Percentiles rank a stretch among this genome's conserved stretches.
Evolutionary conservation across 2,888 invertebrate genomes (phyloP).

Genomic region (Epirrita christyi): DNA sequence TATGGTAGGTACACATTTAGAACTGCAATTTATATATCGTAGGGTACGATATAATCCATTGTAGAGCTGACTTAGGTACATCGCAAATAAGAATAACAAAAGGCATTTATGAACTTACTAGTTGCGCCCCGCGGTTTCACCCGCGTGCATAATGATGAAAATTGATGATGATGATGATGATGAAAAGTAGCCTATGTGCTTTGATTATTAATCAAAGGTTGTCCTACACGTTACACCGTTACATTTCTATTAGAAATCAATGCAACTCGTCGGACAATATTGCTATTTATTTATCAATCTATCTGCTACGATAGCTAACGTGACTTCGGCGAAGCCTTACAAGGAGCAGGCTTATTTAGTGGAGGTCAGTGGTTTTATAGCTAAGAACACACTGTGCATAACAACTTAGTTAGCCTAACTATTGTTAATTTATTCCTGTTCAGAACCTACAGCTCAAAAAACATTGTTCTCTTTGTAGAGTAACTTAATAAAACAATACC

Average conservation of each 20-base stretch:
- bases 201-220: too few relatives aligned
- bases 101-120: too few relatives aligned
- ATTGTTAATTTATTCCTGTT: constrained; percentile 12
- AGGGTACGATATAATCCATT: background rate
- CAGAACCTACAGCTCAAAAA: background rate
- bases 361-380: constrained; percentile 20
- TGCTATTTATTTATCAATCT: background rate
- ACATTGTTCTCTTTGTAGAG: background rate
- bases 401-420: background rate
- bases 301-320: background rate
- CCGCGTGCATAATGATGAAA: too few relatives aligned
- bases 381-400: constrained; percentile 15
- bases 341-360: constrained; percentile 12
- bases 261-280: too few relatives aligned
- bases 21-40: background rate
- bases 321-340: constrained; percentile 21
- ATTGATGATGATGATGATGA: too few relatives aligned
- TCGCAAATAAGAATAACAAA: too few relatives aligned
- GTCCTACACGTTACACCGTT: too few relatives aligned
- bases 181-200: too few relatives aligned
- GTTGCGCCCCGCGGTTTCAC: too few relatives aligned
- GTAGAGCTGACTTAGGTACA: too few relatives aligned
- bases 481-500: too few relatives aligned
- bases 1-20: background rate
- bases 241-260: too few relatives aligned